These are phyloP conservation scores for Oophaga sylvatica DNA, from an alignment of 2,797 vertebrate genomes.

Conservation along the genomic window DNA sequence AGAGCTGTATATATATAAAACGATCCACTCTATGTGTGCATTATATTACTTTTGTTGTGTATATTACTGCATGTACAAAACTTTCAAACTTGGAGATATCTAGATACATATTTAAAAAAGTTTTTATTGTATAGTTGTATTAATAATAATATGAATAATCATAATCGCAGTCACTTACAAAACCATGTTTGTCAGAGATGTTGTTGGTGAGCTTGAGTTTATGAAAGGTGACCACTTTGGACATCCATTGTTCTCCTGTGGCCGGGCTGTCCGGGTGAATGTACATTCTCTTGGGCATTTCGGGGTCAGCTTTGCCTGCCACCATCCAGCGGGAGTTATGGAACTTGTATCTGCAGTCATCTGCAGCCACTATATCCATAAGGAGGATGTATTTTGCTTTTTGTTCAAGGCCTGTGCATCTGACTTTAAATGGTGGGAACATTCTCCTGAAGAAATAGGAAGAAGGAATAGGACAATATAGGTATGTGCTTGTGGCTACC, in stretches of 20 bases:
- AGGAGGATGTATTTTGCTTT: constrained; percentile 98
- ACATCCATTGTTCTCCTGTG: constrained; percentile 98
- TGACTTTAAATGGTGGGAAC: constrained; percentile 98
- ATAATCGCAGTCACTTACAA: constrained; percentile 84
- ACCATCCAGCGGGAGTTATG: constrained; percentile 99
- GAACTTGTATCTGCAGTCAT: constrained; percentile 99
- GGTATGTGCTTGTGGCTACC: background rate
- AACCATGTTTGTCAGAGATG: constrained; percentile 98
- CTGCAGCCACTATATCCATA: constrained; percentile 98
- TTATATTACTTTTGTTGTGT: too few species aligned
- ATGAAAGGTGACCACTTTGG: constrained; percentile 98
- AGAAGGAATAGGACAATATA: constrained; percentile 27
- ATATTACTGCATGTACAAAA: too few species aligned
- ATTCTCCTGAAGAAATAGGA: constrained; percentile 81
- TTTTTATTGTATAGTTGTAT: background rate
- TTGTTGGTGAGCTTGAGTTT: constrained; percentile 99
- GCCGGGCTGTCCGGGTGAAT: constrained; percentile 98
- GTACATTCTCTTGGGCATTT: constrained; percentile 99
- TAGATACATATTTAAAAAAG: constrained; percentile 3
- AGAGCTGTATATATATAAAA: too few species aligned
- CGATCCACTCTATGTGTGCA: too few species aligned
- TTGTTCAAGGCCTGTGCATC: constrained; percentile 96
- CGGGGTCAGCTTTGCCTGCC: constrained; percentile 96
- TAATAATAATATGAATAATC: background rate
- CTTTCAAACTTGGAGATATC: too few species aligned